These are phyloP conservation scores for Melieria omissa DNA, from an alignment of 2,888 invertebrate genomes.

Conservation along the genomic window DNA sequence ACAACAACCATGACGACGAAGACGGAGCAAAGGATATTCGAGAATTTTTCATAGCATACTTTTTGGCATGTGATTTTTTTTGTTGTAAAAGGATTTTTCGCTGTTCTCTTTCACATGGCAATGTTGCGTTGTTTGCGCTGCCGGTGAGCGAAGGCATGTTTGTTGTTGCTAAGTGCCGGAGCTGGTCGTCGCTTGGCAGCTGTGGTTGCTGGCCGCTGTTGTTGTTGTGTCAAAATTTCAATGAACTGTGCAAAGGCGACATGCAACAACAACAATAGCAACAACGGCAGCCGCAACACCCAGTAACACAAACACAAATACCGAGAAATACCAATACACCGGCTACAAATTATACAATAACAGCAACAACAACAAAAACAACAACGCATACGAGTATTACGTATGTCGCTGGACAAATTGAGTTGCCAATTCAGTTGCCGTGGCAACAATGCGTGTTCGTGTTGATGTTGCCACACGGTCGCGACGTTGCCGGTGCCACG, in stretches of 20 bases:
- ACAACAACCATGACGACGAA: not conserved
- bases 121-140: not conserved
- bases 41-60: constrained; percentile 40
- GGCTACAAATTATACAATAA: too few species aligned
- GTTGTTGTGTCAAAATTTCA: constrained; percentile 8
- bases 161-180: constrained; percentile 4
- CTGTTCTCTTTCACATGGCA: constrained; percentile 10
- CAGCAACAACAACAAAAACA: too few species aligned
- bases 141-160: constrained; percentile 19
- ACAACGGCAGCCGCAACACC: constrained; percentile 7
- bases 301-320: not conserved
- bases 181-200: too few species aligned
- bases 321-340: not conserved
- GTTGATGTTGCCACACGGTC: constrained; percentile 3
- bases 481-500: not conserved
- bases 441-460: not conserved
- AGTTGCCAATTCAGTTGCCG: not conserved
- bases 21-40: constrained; percentile 11
- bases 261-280: not conserved
- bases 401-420: not conserved
- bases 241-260: not conserved
- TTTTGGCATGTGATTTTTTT: constrained; percentile 42
- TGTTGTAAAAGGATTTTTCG: constrained; percentile 43
- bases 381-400: too few species aligned
- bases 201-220: constrained; percentile 20